Evolutionary conservation across 2,113 vertebrate genomes (phyloP).

Genomic region (Scomber japonicus): DNA sequence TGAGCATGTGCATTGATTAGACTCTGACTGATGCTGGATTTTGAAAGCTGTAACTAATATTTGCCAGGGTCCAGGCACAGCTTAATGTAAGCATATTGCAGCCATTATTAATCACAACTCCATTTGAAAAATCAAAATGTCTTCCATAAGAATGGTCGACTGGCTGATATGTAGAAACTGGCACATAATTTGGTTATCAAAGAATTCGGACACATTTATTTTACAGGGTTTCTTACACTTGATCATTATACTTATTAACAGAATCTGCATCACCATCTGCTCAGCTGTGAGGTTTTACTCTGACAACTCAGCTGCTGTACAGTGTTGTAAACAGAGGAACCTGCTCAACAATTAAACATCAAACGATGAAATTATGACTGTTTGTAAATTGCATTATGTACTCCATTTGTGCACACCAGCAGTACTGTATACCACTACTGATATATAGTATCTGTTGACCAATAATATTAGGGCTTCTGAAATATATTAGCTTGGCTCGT

Average conservation of each 20-base stretch:
- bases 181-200: not conserved
- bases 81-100: not conserved
- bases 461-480: not conserved
- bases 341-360: conserved; percentile 1
- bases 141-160: not conserved
- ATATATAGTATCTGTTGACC: not conserved
- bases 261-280: conserved; percentile 56
- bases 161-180: not conserved
- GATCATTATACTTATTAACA: conserved; percentile 41
- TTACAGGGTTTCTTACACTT: conserved; percentile 16
- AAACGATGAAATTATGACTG: conserved; percentile 33
- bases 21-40: conserved; percentile 8
- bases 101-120: not conserved
- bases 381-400: conserved; percentile 3
- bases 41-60: conserved; percentile 1
- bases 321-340: conserved; percentile 37
- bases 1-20: conserved; percentile 8
- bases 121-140: conserved; percentile 3
- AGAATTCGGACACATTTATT: not conserved
- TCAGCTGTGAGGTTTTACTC: conserved; percentile 54
- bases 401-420: not conserved
- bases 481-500: not conserved
- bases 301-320: conserved; percentile 29
- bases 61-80: not conserved
- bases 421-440: conserved; percentile 18